A percentile compares a stretch with the other conserved stretches of the same genome.
phyloP scores from a whole-genome alignment of 2,797 vertebrate genomes.

The Sparus aurata region DNA sequence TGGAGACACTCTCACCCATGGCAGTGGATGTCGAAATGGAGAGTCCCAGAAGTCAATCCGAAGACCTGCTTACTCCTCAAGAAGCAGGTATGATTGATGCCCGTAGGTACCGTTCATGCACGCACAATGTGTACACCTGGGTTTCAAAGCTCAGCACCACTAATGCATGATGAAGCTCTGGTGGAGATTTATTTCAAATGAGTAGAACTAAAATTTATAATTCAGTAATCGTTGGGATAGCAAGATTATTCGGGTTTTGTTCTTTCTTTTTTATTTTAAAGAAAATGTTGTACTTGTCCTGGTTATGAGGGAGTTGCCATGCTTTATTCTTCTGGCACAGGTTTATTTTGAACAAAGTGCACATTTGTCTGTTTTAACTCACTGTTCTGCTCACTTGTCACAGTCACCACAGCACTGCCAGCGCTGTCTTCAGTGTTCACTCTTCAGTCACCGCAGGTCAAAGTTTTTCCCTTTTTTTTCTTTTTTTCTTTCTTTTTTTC shows the following conservation, averaged over 20 bases:
- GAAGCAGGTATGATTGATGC: constrained; percentile 55
- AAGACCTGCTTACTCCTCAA: constrained; percentile 46
- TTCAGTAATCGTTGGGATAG: background rate
- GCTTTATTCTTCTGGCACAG: background rate
- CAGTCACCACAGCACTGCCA: constrained; percentile 69
- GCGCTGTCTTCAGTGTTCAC: constrained; percentile 56
- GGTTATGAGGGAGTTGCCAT: background rate
- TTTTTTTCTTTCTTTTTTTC: background rate
- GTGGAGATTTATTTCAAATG: background rate
- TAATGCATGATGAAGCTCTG: background rate
- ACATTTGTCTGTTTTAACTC: constrained; percentile 14
- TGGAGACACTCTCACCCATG: constrained; percentile 71
- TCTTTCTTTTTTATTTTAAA: background rate
- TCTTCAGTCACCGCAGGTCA: constrained; percentile 77
- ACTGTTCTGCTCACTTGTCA: constrained; percentile 41
- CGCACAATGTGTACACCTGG: background rate
- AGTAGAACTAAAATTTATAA: background rate
- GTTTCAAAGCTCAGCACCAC: background rate
- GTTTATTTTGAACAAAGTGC: background rate
- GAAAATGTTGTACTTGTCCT: background rate
- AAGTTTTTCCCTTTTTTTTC: constrained; percentile 17
- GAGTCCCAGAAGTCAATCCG: constrained; percentile 71
- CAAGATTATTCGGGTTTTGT: background rate
- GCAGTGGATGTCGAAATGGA: constrained; percentile 80
- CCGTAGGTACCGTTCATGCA: constrained; percentile 26